Evolutionary conservation across 2,113 vertebrate genomes (phyloP).

Genomic region (Pseudorhombus dupliciocellatus): DNA sequence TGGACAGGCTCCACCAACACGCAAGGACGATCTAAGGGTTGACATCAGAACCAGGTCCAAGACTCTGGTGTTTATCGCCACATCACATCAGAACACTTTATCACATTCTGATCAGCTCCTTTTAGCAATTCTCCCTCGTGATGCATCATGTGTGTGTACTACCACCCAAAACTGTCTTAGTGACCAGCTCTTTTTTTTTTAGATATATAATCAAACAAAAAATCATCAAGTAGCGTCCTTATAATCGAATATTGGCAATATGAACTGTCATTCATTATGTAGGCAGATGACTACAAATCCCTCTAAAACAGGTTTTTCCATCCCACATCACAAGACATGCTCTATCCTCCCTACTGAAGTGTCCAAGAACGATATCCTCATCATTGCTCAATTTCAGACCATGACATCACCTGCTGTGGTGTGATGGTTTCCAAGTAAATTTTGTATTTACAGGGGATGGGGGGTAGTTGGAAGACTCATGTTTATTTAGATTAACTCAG

Average conservation of each 20-base stretch:
- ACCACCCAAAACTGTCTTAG: neutral
- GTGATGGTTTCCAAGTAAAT: neutral
- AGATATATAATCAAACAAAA: no score
- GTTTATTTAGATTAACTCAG: conserved; percentile 1
- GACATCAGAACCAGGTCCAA: no score
- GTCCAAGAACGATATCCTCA: neutral
- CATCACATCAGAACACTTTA: no score
- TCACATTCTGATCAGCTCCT: no score
- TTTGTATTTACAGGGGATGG: neutral
- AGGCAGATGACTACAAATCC: neutral
- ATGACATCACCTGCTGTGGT: neutral
- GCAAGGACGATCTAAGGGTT: no score
- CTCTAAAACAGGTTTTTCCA: no score
- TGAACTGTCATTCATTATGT: neutral
- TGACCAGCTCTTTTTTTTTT: neutral
- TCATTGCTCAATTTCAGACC: neutral
- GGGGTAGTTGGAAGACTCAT: neutral
- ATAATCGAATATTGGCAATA: neutral
- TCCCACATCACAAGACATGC: neutral
- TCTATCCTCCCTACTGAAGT: conserved; percentile 12
- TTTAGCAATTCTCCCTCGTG: no score
- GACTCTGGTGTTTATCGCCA: no score
- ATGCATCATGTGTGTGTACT: neutral
- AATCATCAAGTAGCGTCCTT: neutral
- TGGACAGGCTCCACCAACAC: no score